Base-by-base conservation (phyloP, 2,888 invertebrate genomes). In the Boloria selene region DNA sequence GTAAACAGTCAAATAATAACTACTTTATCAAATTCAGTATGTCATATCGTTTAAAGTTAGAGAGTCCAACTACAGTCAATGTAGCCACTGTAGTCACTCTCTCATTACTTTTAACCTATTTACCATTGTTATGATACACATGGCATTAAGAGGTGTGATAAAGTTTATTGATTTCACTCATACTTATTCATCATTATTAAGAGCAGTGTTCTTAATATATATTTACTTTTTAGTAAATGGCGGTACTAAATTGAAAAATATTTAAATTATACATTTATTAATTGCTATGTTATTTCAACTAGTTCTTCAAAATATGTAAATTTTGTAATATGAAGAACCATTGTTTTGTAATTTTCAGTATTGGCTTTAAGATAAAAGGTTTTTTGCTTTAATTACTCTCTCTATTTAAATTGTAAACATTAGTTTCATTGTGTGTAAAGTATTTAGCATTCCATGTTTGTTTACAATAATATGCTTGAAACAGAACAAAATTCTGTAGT, bases 381-480 rank as follows among this genome's bases (percentile, higher is more conserved):
- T 78, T 74, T 79, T 79, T 77, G 82, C 82, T 85, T 84, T 83
- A 83, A 80, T 81, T 77, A 78, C 77, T 78, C 75, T 80, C 77
- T 78, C 68, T 67, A 66, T 75, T 74, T 78, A 78, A 73, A 81
- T 78, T 79, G 79, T 82, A 72, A 81, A 79, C 78, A 81, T 84
- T 80, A 84, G 81, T 79, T 81, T 81, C 74, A 72, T 76, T 81
- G 72, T 79, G 51, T 52, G 52, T 76, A 78, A 81, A 79, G 81
- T 81, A 79, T 81, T 77, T 73, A 80, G 85, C 86, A 87, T 88
- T 87, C 87, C 87, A 84, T 68, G 54, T 62, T 66, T 68, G 61
- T 59, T 67, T 68, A 61, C 16, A 49, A 69, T 38, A 7, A 38
- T 64, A 63, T 58, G 49, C 59, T 49, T 55, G 53, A 60, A 53